These are phyloP conservation scores for Planococcus citri DNA, from an alignment of 1,140 invertebrate species.

Conservation along the genomic window DNA sequence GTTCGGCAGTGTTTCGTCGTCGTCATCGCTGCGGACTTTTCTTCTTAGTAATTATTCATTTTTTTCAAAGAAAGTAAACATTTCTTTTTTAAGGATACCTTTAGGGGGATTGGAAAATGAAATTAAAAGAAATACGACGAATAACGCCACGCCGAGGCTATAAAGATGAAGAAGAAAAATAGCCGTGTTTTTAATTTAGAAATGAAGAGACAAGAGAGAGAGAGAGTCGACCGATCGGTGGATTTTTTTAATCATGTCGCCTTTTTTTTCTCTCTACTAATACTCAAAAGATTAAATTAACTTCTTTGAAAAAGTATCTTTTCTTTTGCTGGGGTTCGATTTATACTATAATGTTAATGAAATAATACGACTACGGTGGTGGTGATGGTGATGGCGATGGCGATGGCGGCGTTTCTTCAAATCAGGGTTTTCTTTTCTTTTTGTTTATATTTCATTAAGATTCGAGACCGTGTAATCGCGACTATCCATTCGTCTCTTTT, in stretches of 20 bases:
- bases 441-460: too few relatives aligned
- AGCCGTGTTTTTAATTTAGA: not conserved
- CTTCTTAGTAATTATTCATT: not conserved
- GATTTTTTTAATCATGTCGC: conserved; percentile 11
- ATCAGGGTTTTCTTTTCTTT: too few relatives aligned
- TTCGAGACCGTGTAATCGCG: too few relatives aligned
- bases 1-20: too few relatives aligned
- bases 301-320: conserved; percentile 11
- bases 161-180: not conserved
- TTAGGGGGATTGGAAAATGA: not conserved
- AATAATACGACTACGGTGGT: not conserved
- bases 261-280: not conserved
- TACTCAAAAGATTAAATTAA: conserved; percentile 13
- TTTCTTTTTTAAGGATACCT: conserved; percentile 2
- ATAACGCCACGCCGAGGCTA: too few relatives aligned
- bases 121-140: conserved; percentile 3
- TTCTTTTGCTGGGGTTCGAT: conserved; percentile 4
- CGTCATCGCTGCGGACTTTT: too few relatives aligned
- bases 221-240: not conserved
- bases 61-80: not conserved
- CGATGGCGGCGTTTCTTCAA: too few relatives aligned
- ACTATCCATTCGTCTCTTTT: too few relatives aligned
- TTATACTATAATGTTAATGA: conserved; percentile 2
- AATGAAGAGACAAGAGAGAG: not conserved
- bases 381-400: too few relatives aligned